phyloP scores from a whole-genome alignment of 2,113 vertebrate species.

The Amia ocellicauda region DNA sequence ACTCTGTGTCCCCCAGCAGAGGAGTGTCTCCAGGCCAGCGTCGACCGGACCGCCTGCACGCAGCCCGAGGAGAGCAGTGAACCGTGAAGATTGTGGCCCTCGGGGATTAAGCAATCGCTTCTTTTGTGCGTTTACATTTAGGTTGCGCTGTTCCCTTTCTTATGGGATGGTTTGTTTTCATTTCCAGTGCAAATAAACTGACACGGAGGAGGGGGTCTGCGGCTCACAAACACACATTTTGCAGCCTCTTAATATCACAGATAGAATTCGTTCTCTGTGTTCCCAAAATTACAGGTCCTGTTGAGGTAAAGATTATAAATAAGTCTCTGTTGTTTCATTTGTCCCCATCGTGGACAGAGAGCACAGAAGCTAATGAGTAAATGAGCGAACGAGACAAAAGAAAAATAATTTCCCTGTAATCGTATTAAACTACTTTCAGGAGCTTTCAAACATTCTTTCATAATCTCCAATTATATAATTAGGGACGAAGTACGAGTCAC shows the following conservation, averaged over 20 bases:
- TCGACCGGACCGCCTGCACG: conserved; percentile 40
- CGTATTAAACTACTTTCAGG: too few relatives aligned
- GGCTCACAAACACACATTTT: conserved; percentile 49
- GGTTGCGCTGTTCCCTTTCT: conserved; percentile 48
- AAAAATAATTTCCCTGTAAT: not conserved
- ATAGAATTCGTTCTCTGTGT: conserved; percentile 42
- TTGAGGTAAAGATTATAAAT: conserved; percentile 42
- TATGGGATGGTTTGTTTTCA: conserved; percentile 43
- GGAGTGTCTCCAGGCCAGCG: conserved; percentile 31
- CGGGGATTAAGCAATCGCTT: conserved; percentile 64
- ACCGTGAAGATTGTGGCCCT: conserved; percentile 72
- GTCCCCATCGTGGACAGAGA: conserved; percentile 37
- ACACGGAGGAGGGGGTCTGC: conserved; percentile 31
- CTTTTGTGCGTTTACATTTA: conserved; percentile 66
- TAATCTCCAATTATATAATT: too few relatives aligned
- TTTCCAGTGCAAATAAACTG: not conserved
- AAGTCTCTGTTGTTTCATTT: conserved; percentile 19
- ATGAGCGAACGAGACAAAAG: not conserved
- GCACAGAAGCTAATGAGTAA: conserved; percentile 37
- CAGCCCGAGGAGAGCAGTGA: conserved; percentile 60
- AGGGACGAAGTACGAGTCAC: too few relatives aligned
- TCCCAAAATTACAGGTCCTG: conserved; percentile 36
- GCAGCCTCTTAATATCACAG: conserved; percentile 49
- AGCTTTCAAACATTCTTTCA: too few relatives aligned
- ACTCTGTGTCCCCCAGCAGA: conserved; percentile 31